Evolutionary conservation across 92 coral and sea anemone genomes (phyloP), one percentile per base, ranked within the genome.

Genomic region (Phenganax subtilis): DNA sequence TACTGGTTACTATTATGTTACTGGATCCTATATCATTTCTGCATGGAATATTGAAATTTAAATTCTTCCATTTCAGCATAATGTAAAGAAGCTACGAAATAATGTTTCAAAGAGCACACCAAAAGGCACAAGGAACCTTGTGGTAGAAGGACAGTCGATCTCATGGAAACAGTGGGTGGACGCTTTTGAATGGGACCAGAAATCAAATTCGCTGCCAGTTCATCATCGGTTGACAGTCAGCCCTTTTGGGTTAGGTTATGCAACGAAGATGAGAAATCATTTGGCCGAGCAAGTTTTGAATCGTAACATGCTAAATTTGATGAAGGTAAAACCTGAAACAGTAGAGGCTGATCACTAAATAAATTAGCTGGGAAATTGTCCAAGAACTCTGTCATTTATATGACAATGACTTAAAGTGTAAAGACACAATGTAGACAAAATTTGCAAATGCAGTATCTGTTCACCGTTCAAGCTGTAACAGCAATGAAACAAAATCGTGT

Each of bases 101-200:
- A 87, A 87, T 69, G 62, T 82, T 15, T 75, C 73, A 51, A 86
- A 86, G 71, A 86, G 89, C 81, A 75, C 28, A 16, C 52, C 9
- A 11, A 61, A 52, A 83, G 87, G 87, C 12, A 83, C 66, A 60
- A 76, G 84, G 54, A 70, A 60, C 67, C 83, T 75, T 9, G 54
- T 30, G 58, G 69, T 73, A 44, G 51, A 69, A 54, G 83, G 76
- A 51, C 63, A 71, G 81, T 77, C 85, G 1, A 75, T 86, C 20
- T 53, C 84, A 17, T 86, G 89, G 89, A 44, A 75, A 51, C 82
- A 77, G 31, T 76, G 78, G 61, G 64, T 82, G 59, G 84, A 77
- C 65, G 89, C 89, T 65, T 82, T 83, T 61, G 44, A 82, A 54
- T 86, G 89, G 86, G 89, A 86, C 70, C 89, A 86, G 61, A 76